Evolutionary conservation across 2,113 vertebrate species (phyloP).

Genomic region (Fregetta grallaria): DNA sequence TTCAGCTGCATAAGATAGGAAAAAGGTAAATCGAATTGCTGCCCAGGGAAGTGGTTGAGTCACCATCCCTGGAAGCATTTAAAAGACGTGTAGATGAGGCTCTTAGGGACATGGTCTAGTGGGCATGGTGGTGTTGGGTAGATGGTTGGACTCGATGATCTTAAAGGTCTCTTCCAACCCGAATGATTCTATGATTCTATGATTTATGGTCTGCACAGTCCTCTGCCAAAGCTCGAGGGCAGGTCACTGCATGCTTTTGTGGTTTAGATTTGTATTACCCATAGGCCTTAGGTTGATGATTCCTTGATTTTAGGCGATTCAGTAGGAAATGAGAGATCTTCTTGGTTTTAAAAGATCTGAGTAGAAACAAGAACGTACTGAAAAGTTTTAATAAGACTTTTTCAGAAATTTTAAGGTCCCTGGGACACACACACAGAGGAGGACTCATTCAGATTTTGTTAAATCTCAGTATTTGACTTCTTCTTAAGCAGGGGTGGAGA

Average conservation of each 20-base stretch:
- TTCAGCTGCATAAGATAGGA: neutral
- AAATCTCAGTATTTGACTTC: neutral
- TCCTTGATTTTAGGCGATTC: neutral
- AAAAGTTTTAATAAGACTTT: neutral
- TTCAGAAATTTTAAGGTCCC: neutral
- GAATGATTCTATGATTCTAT: too few species aligned
- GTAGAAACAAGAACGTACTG: neutral
- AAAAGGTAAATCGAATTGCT: neutral
- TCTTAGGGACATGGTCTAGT: too few species aligned
- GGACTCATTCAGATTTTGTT: neutral
- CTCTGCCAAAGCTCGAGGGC: neutral
- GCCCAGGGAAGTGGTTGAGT: too few species aligned
- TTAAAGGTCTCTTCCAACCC: too few species aligned
- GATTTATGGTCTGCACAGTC: neutral
- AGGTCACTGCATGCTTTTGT: neutral
- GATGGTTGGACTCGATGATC: too few species aligned
- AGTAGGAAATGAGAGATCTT: neutral
- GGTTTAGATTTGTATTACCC: rapidly evolving
- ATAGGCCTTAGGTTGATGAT: neutral
- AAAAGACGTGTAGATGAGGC: too few species aligned
- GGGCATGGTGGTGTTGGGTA: too few species aligned
- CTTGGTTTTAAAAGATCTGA: neutral
- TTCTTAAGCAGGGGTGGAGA: neutral
- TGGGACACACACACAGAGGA: neutral
- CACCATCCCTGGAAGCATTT: too few species aligned